phyloP scores from a whole-genome alignment of 2,888 invertebrate genomes.

The Calliphora vomitoria region DNA sequence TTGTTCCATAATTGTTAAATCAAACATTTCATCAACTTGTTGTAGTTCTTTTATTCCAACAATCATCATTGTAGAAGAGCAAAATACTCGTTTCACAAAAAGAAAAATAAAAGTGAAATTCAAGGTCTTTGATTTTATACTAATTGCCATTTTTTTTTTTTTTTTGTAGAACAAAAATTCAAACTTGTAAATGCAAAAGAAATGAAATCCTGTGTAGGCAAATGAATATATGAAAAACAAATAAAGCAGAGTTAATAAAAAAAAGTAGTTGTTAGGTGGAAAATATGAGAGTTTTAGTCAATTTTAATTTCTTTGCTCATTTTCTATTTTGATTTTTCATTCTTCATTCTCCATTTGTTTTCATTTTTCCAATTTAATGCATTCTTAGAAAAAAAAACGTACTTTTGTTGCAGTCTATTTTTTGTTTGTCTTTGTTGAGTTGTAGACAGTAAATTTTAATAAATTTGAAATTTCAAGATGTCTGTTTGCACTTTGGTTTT shows the following conservation, averaged over 20 bases:
- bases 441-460: conserved; percentile 38
- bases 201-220: not conserved
- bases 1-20: conserved; percentile 58
- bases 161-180: not conserved
- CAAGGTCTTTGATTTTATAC: conserved; percentile 66
- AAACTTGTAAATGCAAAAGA: not conserved
- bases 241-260: not conserved
- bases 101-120: conserved; percentile 52
- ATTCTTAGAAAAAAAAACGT: not conserved
- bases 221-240: not conserved
- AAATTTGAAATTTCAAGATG: conserved; percentile 30
- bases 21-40: conserved; percentile 64
- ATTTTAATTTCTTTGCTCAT: not conserved
- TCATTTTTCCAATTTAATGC: conserved; percentile 26
- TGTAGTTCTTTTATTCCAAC: conserved; percentile 25
- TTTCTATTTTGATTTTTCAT: not conserved
- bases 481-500: not conserved
- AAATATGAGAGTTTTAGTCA: conserved; percentile 47
- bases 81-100: conserved; percentile 11
- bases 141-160: conserved; percentile 50
- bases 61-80: conserved; percentile 16
- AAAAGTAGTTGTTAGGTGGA: conserved; percentile 21
- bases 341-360: not conserved
- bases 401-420: too few species aligned
- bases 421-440: conserved; percentile 22